Percentiles rank a stretch among this genome's conserved stretches.
Conservation (phyloP, 2,797 vertebrate species). For the Danionella dracula region DNA sequence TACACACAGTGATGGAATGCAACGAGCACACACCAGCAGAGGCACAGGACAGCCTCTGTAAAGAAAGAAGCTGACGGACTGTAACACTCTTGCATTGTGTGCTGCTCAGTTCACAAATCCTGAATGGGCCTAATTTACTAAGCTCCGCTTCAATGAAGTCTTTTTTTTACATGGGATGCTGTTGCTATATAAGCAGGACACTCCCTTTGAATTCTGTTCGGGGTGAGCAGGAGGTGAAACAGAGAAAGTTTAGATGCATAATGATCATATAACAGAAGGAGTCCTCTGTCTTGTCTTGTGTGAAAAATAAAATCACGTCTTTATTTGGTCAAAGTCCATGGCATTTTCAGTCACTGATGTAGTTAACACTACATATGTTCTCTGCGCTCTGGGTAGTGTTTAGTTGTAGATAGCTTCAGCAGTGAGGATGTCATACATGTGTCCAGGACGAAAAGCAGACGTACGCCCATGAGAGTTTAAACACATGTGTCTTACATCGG, state of each 20-base stretch:
- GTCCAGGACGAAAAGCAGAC: constrained; percentile 1
- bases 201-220: not conserved
- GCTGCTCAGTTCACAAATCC: not conserved
- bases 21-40: not conserved
- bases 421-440: constrained; percentile 14
- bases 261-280: constrained; percentile 50
- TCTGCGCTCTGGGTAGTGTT: not conserved
- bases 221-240: constrained; percentile 10
- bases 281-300: not conserved
- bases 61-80: not conserved
- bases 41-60: not conserved
- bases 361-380: not conserved
- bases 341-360: no score
- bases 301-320: constrained; percentile 10
- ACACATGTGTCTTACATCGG: constrained; percentile 9
- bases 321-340: constrained; percentile 4
- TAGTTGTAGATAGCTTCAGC: not conserved
- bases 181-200: not conserved
- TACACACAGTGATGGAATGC: constrained; percentile 1
- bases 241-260: constrained; percentile 54
- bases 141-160: constrained; percentile 12
- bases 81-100: constrained; percentile 13
- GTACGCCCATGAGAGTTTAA: not conserved
- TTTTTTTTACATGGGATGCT: constrained; percentile 1
- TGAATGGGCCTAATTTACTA: constrained; percentile 35